These are phyloP conservation scores for Cheirogaleus major DNA, from an alignment of 2,797 vertebrate species.

Conservation along the genomic window DNA sequence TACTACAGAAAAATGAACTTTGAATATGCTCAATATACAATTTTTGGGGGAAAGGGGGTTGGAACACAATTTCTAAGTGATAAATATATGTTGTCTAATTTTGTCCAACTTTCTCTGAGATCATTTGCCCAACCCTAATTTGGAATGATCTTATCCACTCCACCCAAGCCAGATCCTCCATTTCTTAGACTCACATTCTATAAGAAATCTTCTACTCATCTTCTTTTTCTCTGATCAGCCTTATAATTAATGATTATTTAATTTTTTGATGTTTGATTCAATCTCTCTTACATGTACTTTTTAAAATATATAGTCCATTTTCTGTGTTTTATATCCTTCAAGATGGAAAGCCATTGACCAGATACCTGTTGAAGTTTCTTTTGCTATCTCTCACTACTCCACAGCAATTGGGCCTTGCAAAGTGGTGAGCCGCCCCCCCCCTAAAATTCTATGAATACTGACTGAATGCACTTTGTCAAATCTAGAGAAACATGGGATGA, in stretches of 20 bases:
- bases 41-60: neutral
- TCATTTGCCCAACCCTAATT: neutral
- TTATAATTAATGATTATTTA: neutral
- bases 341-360: neutral
- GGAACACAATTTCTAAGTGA: neutral
- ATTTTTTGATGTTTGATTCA: neutral
- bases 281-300: neutral
- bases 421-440: too few relatives aligned
- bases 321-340: neutral
- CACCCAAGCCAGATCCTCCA: neutral
- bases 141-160: neutral
- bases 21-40: neutral
- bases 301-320: neutral
- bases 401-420: neutral
- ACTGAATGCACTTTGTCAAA: neutral
- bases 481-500: neutral
- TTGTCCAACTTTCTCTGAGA: neutral
- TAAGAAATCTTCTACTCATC: neutral
- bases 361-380: neutral
- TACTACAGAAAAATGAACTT: neutral
- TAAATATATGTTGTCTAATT: neutral
- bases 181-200: neutral
- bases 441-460: neutral
- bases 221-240: neutral
- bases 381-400: neutral